A percentile compares a stretch with the other conserved stretches of the same genome.
Conservation (phyloP, 2,797 vertebrate genomes). For the Pseudocheirus occidentalis region DNA sequence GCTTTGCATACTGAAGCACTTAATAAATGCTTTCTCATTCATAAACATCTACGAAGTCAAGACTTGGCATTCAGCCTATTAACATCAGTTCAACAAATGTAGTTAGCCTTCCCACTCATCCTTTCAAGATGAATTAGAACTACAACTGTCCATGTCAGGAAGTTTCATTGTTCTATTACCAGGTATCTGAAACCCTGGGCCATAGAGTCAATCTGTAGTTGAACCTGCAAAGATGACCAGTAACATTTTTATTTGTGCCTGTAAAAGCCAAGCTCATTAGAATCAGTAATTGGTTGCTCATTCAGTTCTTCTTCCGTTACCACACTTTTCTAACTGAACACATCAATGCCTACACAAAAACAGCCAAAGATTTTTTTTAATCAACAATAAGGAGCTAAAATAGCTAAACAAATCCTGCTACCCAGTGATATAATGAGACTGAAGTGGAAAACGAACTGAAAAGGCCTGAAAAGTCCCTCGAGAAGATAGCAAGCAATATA, state of each 20-base stretch:
- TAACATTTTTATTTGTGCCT: not conserved
- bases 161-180: not conserved
- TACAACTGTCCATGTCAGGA: not conserved
- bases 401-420: not conserved
- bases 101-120: not conserved
- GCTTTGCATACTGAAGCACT: not conserved
- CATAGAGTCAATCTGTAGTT: not conserved
- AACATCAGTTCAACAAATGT: not conserved
- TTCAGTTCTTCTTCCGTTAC: not conserved
- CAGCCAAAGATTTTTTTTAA: constrained; percentile 3
- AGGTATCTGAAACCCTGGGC: constrained; percentile 34
- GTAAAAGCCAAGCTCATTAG: constrained; percentile 17
- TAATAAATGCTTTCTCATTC: not conserved
- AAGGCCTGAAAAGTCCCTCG: not conserved
- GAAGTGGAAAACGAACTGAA: not conserved
- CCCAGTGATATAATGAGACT: constrained; percentile 21
- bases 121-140: constrained; percentile 12
- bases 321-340: constrained; percentile 31
- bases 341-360: not conserved
- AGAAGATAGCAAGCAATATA: not conserved
- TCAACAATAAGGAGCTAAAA: not conserved
- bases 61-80: not conserved
- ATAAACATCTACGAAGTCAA: not conserved
- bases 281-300: constrained; percentile 34
- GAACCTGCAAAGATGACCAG: not conserved